phyloP scores from a whole-genome alignment of 1,140 invertebrate genomes.

The Penaeus indicus region DNA sequence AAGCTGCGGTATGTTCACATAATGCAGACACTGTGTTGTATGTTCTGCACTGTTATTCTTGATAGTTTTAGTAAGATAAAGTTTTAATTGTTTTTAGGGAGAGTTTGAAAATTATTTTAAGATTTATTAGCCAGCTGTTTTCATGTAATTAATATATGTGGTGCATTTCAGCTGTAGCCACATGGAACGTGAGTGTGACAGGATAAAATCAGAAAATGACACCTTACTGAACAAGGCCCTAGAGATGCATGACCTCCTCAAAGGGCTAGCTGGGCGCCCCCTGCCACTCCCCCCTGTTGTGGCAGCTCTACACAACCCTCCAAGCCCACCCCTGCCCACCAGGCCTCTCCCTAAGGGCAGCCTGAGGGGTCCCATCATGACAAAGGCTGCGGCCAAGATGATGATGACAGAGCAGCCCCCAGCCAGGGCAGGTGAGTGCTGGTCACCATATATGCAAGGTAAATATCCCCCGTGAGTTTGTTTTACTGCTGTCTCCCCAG shows the following conservation, averaged over 20 bases:
- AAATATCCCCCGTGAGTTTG: constrained; percentile 7
- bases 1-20: too few species aligned
- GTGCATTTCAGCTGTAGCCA: constrained; percentile 38
- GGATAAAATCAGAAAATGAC: constrained; percentile 55
- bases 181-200: constrained; percentile 57
- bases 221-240: constrained; percentile 59
- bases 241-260: constrained; percentile 64
- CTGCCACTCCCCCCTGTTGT: constrained; percentile 62
- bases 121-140: too few species aligned
- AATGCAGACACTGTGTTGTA: too few species aligned
- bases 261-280: constrained; percentile 63
- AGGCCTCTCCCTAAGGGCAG: constrained; percentile 50
- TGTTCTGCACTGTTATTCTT: too few species aligned
- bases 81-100: too few species aligned
- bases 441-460: constrained; percentile 35
- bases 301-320: constrained; percentile 64
- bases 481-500: background rate
- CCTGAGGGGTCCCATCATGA: constrained; percentile 58
- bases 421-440: constrained; percentile 47
- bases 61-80: too few species aligned
- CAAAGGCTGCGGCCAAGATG: constrained; percentile 66
- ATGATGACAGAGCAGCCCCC: constrained; percentile 53
- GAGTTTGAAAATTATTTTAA: too few species aligned
- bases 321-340: constrained; percentile 55
- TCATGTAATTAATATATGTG: background rate